Evolutionary conservation across 2,888 invertebrate species (phyloP).

Genomic region (Tinea pellionella): DNA sequence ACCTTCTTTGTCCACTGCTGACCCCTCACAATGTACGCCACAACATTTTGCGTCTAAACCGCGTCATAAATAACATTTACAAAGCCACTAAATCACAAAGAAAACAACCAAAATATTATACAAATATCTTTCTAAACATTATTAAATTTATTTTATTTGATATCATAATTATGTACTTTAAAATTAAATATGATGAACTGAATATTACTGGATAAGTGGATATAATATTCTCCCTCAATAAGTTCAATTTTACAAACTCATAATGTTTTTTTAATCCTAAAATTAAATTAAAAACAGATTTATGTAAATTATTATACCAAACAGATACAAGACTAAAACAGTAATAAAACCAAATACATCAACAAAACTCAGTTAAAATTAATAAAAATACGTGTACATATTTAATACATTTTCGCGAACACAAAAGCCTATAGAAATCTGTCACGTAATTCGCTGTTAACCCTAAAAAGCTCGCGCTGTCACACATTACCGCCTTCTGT

Average conservation of each 20-base stretch:
- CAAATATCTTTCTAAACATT: background rate
- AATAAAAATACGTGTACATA: background rate
- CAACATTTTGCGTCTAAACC: slow-evolving; percentile 1
- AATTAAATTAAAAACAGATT: too few species aligned
- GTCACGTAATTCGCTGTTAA: slow-evolving; percentile 11
- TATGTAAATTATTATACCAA: too few species aligned
- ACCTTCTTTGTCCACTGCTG: slow-evolving; percentile 1
- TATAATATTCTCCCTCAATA: too few species aligned
- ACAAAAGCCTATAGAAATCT: slow-evolving; percentile 2
- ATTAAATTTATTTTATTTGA: background rate
- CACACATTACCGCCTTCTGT: slow-evolving; percentile 12
- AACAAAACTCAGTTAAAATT: background rate
- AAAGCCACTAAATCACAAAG: slow-evolving; percentile 5
- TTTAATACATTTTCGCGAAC: background rate
- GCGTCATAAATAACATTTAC: slow-evolving; percentile 1
- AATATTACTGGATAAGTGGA: too few species aligned
- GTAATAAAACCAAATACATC: background rate
- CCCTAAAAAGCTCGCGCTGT: slow-evolving; percentile 8
- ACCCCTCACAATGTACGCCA: background rate
- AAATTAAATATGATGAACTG: too few species aligned
- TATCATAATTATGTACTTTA: too few species aligned
- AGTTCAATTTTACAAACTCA: too few species aligned
- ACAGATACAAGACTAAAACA: too few species aligned
- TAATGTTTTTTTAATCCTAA: too few species aligned
- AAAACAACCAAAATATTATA: background rate